Conservation (phyloP, 2,888 invertebrate species). For the Cryptocephalus primarius region DNA sequence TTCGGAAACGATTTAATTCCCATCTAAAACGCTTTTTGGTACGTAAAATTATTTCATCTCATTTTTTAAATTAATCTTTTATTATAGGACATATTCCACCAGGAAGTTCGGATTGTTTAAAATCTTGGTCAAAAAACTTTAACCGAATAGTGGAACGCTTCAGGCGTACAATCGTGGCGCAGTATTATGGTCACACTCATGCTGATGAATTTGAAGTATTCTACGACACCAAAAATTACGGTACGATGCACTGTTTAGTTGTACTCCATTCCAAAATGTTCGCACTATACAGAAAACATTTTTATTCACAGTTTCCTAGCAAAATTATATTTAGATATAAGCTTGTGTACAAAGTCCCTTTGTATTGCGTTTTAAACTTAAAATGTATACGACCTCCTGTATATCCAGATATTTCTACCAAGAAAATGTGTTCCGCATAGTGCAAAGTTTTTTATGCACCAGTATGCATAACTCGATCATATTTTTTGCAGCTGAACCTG, state of each 20-base stretch:
- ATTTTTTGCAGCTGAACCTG: constrained; percentile 45
- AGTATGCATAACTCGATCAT: no score
- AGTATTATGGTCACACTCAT: constrained; percentile 91
- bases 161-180: constrained; percentile 77
- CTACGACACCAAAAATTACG: constrained; percentile 70
- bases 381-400: no score
- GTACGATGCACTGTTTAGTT: constrained; percentile 36
- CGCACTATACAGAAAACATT: neutral
- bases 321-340: no score
- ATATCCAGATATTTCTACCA: no score
- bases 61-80: no score
- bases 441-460: no score
- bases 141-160: constrained; percentile 79
- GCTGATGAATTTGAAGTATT: constrained; percentile 89
- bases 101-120: constrained; percentile 82
- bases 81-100: constrained; percentile 80
- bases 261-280: neutral
- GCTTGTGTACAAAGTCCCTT: no score
- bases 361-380: no score
- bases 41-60: no score
- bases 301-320: neutral
- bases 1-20: neutral
- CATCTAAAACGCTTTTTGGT: no score
- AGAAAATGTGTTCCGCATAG: no score
- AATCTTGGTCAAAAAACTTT: constrained; percentile 91